Evolutionary conservation across 1,140 invertebrate species (phyloP).

Genomic region (Drosophila equinoxialis): DNA sequence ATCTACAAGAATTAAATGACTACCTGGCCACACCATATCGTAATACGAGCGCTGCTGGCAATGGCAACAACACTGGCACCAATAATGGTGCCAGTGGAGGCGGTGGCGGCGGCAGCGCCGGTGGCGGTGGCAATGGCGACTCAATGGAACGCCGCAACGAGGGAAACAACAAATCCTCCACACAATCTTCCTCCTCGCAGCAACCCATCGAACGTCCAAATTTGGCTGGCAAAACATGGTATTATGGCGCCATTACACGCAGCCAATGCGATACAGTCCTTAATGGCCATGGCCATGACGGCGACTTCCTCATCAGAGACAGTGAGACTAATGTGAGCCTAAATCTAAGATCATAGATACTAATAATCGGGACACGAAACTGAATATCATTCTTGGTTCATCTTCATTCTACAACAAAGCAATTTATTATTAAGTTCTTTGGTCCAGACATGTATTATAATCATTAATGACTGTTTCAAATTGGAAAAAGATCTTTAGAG

Average conservation of each 20-base stretch:
- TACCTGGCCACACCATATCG: slow-evolving; percentile 93
- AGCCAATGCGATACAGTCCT: slow-evolving; percentile 97
- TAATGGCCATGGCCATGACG: slow-evolving; percentile 96
- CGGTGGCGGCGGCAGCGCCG: slow-evolving; percentile 46
- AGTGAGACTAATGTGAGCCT: slow-evolving; percentile 98
- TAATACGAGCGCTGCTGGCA: slow-evolving; percentile 84
- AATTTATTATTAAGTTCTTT: too few species aligned
- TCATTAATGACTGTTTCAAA: too few species aligned
- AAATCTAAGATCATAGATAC: background rate
- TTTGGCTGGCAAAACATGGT: slow-evolving; percentile 94
- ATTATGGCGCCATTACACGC: slow-evolving; percentile 97
- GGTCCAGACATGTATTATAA: too few species aligned
- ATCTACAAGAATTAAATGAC: slow-evolving; percentile 95
- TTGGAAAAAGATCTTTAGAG: too few species aligned
- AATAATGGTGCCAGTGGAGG: slow-evolving; percentile 82
- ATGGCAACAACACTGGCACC: slow-evolving; percentile 61
- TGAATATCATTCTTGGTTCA: background rate
- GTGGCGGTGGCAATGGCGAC: slow-evolving; percentile 44
- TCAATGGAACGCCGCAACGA: slow-evolving; percentile 82
- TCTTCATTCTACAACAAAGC: too few species aligned
- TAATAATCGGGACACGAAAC: background rate
- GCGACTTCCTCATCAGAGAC: slow-evolving; percentile 99
- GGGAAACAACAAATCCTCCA: slow-evolving; percentile 68
- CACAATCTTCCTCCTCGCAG: slow-evolving; percentile 60
- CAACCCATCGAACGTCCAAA: slow-evolving; percentile 86